Conservation (phyloP, 2,888 invertebrate genomes). For the Anarsia innoxiella region DNA sequence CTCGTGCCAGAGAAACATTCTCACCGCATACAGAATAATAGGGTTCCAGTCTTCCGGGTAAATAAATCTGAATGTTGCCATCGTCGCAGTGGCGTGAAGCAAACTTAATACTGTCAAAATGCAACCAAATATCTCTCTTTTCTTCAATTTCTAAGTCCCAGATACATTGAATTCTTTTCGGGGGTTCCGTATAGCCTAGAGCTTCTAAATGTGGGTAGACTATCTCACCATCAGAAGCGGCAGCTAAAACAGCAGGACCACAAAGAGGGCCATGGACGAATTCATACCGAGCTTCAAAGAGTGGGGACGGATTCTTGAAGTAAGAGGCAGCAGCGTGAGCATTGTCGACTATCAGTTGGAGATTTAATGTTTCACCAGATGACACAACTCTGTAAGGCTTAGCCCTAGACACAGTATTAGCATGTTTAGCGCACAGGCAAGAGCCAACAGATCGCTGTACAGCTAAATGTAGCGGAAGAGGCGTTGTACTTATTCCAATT, state of each 20-base stretch:
- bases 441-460: constrained; percentile 81
- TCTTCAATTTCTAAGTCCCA: constrained; percentile 89
- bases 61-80: constrained; percentile 88
- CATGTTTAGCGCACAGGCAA: constrained; percentile 82
- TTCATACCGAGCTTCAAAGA: constrained; percentile 91
- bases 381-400: constrained; percentile 82
- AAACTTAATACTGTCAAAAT: constrained; percentile 90
- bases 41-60: constrained; percentile 82
- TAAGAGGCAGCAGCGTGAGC: constrained; percentile 90
- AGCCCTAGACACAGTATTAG: constrained; percentile 73
- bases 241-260: constrained; percentile 86
- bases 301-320: constrained; percentile 88
- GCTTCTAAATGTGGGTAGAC: constrained; percentile 91
- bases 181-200: constrained; percentile 79
- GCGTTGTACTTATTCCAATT: constrained; percentile 55
- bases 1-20: constrained; percentile 86
- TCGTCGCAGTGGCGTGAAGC: constrained; percentile 90
- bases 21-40: constrained; percentile 90
- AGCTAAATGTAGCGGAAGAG: constrained; percentile 76
- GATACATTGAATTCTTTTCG: constrained; percentile 83
- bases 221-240: constrained; percentile 89
- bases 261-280: constrained; percentile 93
- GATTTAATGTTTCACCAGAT: constrained; percentile 85
- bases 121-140: constrained; percentile 89
- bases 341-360: constrained; percentile 88